Conservation (phyloP, 2,113 vertebrate species). For the Tamias sibiricus region DNA sequence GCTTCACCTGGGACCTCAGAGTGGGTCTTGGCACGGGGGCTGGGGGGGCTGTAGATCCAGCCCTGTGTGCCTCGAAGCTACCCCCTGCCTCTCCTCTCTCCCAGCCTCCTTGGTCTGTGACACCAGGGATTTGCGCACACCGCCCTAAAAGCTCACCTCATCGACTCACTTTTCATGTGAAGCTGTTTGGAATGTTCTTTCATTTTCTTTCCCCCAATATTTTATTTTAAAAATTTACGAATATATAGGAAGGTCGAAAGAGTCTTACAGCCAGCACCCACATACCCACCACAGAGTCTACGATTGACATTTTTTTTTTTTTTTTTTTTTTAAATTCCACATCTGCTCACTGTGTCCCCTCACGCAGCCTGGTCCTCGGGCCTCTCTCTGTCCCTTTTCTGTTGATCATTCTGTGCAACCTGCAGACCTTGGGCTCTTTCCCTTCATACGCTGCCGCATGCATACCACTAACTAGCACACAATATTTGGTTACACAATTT, state of each 20-base stretch:
- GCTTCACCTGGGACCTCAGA: background rate
- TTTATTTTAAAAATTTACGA: background rate
- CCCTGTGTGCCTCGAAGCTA: accelerated
- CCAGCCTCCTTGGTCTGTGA: background rate
- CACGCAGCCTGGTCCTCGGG: background rate
- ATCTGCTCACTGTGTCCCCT: background rate
- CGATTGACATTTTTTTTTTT: background rate
- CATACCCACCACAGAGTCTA: accelerated
- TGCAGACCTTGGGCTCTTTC: accelerated
- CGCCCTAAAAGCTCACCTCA: background rate
- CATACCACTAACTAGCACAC: background rate
- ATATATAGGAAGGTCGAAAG: background rate
- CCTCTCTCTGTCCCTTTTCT: background rate
- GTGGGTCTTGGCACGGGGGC: background rate
- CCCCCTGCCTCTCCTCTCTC: background rate
- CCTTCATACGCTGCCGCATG: background rate
- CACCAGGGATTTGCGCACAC: background rate
- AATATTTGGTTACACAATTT: background rate
- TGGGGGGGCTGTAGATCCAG: background rate
- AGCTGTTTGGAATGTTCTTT: background rate
- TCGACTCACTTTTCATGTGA: accelerated
- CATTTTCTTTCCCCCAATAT: background rate
- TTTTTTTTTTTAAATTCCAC: background rate
- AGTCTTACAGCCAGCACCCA: accelerated
- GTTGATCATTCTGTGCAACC: background rate